Evolutionary conservation across 2,888 invertebrate genomes (phyloP), one percentile per base, ranked within the genome.

Genomic region (Pycnomerus fuliginosus): DNA sequence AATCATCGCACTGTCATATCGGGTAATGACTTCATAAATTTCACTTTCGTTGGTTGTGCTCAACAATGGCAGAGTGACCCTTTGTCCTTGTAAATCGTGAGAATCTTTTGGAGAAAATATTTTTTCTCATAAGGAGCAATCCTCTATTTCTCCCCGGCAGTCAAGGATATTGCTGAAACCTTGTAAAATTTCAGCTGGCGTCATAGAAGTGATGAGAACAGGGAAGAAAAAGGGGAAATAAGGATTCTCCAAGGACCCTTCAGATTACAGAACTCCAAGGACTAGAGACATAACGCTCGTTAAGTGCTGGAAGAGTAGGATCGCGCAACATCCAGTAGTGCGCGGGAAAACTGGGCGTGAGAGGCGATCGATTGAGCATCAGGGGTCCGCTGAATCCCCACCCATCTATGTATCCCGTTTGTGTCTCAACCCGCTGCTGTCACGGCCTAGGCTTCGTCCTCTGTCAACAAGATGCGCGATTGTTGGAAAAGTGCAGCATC

Each of bases 341-440:
- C 67, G 68, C 68, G 68, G 68, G 66, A 68, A 70, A 68, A 66
- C 67, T 64, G 64, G 65, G 69, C 66, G 66, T 64, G 65, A 61
- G 62, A 61, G 58, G 58, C 61, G 67, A 68, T 68, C 68, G 68
- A 68, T 68, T 56, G 67, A 68, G 68, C 67, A 63, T 65, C 65
- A 65, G 64, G 64, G 66, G 62, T 65, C 56, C 58, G 56, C 58
- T 50, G 45, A 44, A 58, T 61, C 62, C 62, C 62, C 67, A 63
- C 65, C 68, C 61, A 59, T 61, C 58, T 8, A 44, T 48, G 52
- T 46, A 45, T 54, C 50, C 55, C 65, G 61, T 58, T 62, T 57
- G 59, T 64, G 65, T 62, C 64, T 62, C 64, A 63, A 64, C 64
- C 62, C 57, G 58, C 61, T 61, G 58, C 63, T 63, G 64, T 64